Conservation (phyloP, 1,140 invertebrate genomes). For the Bombus pyrosoma region DNA sequence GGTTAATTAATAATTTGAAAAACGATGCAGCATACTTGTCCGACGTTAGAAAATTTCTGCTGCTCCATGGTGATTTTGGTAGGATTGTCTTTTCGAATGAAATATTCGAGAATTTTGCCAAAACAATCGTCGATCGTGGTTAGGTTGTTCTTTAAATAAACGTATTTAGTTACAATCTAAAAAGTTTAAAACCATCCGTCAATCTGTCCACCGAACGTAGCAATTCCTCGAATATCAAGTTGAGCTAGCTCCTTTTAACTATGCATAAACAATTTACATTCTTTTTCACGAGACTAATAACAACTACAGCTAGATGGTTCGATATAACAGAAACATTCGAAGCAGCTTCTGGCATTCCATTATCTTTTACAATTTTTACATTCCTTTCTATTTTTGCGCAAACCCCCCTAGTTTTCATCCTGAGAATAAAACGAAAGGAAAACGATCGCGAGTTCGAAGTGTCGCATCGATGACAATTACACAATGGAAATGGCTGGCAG, state of each 20-base stretch:
- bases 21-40: not conserved
- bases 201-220: not conserved
- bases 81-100: too few species aligned
- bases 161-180: not conserved
- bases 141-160: not conserved
- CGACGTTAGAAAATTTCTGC: not conserved
- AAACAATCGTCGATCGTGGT: not conserved
- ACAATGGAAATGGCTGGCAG: constrained; percentile 10
- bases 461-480: constrained; percentile 2
- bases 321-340: not conserved
- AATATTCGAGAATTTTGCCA: not conserved
- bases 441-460: not conserved
- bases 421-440: not conserved
- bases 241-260: not conserved
- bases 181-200: not conserved
- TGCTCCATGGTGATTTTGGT: too few species aligned
- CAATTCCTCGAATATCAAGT: not conserved
- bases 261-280: not conserved
- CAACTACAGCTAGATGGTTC: not conserved
- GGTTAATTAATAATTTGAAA: constrained; percentile 38
- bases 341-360: not conserved
- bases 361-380: not conserved
- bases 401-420: not conserved
- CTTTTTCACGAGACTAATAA: not conserved
- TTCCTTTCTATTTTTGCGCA: not conserved